Percentiles rank a stretch among this genome's conserved stretches.
These are phyloP conservation scores for Burhinus oedicnemus DNA, from an alignment of 2,113 vertebrate genomes.

Conservation along the genomic window DNA sequence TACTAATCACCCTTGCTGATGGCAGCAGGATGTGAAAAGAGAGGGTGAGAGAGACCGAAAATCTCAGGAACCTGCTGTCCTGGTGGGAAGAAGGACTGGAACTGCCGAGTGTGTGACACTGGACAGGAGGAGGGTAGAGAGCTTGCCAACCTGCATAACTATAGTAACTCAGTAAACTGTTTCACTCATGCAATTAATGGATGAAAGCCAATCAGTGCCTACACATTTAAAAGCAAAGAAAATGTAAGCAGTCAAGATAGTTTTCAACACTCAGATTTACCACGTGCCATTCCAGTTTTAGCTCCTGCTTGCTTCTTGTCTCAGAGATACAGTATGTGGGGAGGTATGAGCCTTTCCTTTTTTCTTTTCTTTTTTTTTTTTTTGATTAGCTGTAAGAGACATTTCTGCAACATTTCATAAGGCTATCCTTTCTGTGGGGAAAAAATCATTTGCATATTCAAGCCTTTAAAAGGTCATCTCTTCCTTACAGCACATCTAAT, in stretches of 20 bases:
- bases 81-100: background rate
- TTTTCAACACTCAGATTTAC: background rate
- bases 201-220: background rate
- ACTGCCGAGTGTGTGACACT: background rate
- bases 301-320: background rate
- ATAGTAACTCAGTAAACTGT: background rate
- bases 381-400: background rate
- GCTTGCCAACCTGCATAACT: background rate
- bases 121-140: too few relatives aligned
- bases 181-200: background rate
- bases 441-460: constrained; percentile 8
- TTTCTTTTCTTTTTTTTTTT: background rate
- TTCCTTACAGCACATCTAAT: constrained; percentile 24
- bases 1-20: background rate
- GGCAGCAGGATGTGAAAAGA: background rate
- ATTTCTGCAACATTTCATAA: constrained; percentile 16
- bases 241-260: background rate
- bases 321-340: background rate
- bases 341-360: background rate
- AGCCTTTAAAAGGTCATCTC: constrained; percentile 61
- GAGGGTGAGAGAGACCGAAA: background rate
- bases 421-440: background rate
- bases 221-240: background rate
- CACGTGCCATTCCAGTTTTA: background rate
- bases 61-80: background rate